These are phyloP conservation scores for Pluvianellus socialis DNA, from an alignment of 2,113 vertebrate genomes.

Conservation along the genomic window DNA sequence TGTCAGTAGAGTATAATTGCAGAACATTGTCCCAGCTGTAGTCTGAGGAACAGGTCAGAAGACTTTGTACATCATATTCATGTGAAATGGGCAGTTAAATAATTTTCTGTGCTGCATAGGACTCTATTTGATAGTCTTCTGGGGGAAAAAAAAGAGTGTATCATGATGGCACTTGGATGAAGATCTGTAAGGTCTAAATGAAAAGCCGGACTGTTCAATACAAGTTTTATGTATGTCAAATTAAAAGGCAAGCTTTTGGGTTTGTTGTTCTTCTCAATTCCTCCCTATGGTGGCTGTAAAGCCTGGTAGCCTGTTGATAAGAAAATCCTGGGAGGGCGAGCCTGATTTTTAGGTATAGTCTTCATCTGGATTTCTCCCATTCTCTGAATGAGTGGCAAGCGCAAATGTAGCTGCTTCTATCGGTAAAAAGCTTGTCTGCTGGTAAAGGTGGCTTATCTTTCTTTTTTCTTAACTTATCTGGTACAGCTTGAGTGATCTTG, in stretches of 20 bases:
- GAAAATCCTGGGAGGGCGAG: not conserved
- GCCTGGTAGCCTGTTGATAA: not conserved
- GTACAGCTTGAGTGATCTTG: not conserved
- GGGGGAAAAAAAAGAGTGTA: accelerated
- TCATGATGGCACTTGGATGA: not conserved
- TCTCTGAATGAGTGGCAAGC: not conserved
- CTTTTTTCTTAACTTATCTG: not conserved
- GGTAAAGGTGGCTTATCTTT: not conserved
- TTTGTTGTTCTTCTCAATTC: not conserved
- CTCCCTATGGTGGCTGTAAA: not conserved
- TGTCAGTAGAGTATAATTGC: not conserved
- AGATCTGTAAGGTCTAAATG: not conserved
- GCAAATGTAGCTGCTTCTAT: not conserved
- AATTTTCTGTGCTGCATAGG: not conserved
- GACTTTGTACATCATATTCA: not conserved
- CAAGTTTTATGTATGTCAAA: not conserved
- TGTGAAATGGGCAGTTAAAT: not conserved
- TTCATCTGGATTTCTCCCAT: not conserved
- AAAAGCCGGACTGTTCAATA: not conserved
- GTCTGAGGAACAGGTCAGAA: not conserved
- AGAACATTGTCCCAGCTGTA: not conserved
- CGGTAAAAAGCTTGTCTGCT: not conserved
- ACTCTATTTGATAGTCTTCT: not conserved
- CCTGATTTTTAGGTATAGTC: not conserved
- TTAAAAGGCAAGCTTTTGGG: not conserved